Evolutionary conservation across 2,113 vertebrate species (phyloP), one percentile per base, ranked within the genome.

Genomic region (Crypturellus undulatus): DNA sequence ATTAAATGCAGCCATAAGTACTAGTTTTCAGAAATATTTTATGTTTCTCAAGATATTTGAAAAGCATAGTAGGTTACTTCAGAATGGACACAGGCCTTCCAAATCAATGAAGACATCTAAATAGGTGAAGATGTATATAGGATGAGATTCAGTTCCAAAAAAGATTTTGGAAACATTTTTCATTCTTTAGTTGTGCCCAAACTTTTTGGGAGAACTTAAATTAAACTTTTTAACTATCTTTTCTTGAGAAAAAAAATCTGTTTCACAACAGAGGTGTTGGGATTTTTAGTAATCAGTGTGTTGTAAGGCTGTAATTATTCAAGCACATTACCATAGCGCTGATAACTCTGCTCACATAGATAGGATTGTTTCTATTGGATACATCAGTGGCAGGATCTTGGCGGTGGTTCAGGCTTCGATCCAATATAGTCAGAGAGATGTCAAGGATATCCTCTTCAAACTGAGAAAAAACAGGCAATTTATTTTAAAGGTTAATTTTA

Each of bases 401-500:
- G 2, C 21, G 65, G 56, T 92, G 87, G 34, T 6, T 89, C 88
- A 93, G 43, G 90, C 89, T 97, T 64, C 90, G 73, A 15, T 97
- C 97, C 92, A 97, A 67, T 6, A 97, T 56, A 32, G 83, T 64
- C 72, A 97, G 87, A 40, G 91, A 95, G 77, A 95, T 95, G 30
- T 96, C 95, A 43, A 97, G 86, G 60, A 97, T 92, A 62, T 79
- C 91, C 42, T 97, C 97, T 81, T 96, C 97, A 84, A 97, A 97
- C 97, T 97, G 76, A 19, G 85, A 86, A 49, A 59, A 86, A 90
- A 5, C 19, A 72, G 84, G 36, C 58, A 24, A 16, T 63, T 3
- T 12, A 51, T 34, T 32, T 43, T n/a, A 40, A 34, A 36, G 28
- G 21, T 3, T 60, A 28, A 47, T 71, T 70, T 79, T 3, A 11